A percentile compares a stretch with the other conserved stretches of the same genome.
Evolutionary conservation across 37 sponge, comb jelly and placozoan genomes (phyloP).

Genomic region (Bolinopsis microptera): DNA sequence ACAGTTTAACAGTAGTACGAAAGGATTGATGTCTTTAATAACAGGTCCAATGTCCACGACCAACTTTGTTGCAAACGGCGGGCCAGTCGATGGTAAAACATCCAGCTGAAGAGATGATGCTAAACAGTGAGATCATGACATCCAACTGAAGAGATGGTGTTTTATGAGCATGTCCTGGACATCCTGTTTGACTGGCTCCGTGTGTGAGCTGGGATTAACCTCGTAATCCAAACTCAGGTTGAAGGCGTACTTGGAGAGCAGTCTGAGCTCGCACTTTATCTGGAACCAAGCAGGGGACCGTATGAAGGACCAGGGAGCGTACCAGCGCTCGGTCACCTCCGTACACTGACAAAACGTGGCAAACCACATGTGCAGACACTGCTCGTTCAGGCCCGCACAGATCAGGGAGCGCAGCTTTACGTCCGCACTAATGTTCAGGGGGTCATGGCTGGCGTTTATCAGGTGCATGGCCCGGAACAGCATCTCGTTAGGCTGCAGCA

Average conservation of each 20-base stretch:
- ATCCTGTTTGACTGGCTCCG: constrained; percentile 39
- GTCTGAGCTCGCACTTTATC: constrained; percentile 69
- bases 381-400: constrained; percentile 67
- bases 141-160: constrained; percentile 52
- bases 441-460: constrained; percentile 52
- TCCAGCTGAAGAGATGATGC: too few species aligned
- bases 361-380: constrained; percentile 68
- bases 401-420: constrained; percentile 66
- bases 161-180: constrained; percentile 50
- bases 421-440: constrained; percentile 55
- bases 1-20: too few species aligned
- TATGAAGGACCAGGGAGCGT: constrained; percentile 66
- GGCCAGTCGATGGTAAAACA: too few species aligned
- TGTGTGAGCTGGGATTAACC: not conserved
- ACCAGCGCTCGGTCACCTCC: constrained; percentile 64
- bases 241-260: constrained; percentile 41
- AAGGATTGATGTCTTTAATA: too few species aligned
- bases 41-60: too few species aligned
- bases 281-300: constrained; percentile 70
- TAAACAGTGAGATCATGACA: too few species aligned
- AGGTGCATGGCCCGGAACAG: constrained; percentile 66
- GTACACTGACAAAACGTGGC: constrained; percentile 65
- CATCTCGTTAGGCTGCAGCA: constrained; percentile 68
- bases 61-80: too few species aligned
- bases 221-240: constrained; percentile 58